phyloP scores from a whole-genome alignment of 1,140 invertebrate species.

The Drosophila triauraria region DNA sequence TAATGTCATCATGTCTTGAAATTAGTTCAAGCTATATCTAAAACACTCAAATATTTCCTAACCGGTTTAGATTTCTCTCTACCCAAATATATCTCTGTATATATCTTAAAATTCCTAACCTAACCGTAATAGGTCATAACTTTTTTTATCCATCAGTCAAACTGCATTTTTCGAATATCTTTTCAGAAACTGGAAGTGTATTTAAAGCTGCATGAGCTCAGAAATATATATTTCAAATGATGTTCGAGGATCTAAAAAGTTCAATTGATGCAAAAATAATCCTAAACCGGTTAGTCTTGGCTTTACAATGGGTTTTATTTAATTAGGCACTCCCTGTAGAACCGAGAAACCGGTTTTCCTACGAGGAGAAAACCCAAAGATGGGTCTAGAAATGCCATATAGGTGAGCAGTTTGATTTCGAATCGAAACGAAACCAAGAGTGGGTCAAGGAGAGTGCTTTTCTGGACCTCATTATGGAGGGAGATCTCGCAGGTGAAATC shows the following conservation, averaged over 20 bases:
- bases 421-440: conserved; percentile 15
- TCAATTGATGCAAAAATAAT: conserved; percentile 17
- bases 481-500: conserved; percentile 66
- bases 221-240: background rate
- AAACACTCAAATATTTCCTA: background rate
- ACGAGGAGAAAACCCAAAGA: conserved; percentile 13
- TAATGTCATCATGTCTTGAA: background rate
- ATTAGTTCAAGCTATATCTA: background rate
- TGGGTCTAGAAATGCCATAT: conserved; percentile 47
- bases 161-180: conserved; percentile 14
- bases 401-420: conserved; percentile 23
- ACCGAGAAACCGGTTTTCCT: conserved; percentile 26
- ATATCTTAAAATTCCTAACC: background rate
- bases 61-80: background rate
- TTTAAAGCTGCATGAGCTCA: conserved; percentile 32
- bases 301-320: conserved; percentile 6
- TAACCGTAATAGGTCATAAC: background rate
- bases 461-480: conserved; percentile 41
- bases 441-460: conserved; percentile 37
- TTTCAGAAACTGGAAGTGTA: conserved; percentile 31
- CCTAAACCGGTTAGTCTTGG: conserved; percentile 19
- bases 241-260: conserved; percentile 28
- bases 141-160: background rate
- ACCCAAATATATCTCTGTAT: background rate
- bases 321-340: conserved; percentile 17